These are phyloP conservation scores for Mustelus asterias DNA, from an alignment of 2,113 vertebrate species.

Conservation along the genomic window DNA sequence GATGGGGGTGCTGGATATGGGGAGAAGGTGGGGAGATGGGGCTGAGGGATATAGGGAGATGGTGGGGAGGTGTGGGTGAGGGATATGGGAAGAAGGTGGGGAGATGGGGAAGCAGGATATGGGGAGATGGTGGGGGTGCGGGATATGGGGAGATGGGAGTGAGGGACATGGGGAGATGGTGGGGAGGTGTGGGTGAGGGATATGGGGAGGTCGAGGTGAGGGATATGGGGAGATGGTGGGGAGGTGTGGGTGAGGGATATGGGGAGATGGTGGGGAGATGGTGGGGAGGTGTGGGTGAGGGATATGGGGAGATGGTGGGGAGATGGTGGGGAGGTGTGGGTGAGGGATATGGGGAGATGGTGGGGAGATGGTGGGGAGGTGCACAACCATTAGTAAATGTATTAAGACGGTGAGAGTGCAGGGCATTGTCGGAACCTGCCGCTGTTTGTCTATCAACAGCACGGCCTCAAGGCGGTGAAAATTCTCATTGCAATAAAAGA, in stretches of 20 bases:
- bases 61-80: too few species aligned
- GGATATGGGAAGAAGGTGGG: not conserved
- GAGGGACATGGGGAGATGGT: too few species aligned
- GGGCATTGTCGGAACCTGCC: not conserved
- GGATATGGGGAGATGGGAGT: not conserved
- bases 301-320: too few species aligned
- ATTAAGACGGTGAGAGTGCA: not conserved
- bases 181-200: not conserved
- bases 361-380: not conserved
- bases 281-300: not conserved
- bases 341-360: not conserved
- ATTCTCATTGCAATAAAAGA: not conserved
- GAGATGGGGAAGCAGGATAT: too few species aligned
- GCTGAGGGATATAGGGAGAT: too few species aligned
- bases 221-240: not conserved
- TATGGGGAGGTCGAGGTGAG: not conserved
- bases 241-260: not conserved
- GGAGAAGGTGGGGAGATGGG: too few species aligned
- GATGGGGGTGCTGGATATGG: too few species aligned
- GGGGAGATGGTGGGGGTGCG: not conserved
- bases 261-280: not conserved
- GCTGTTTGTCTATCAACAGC: not conserved
- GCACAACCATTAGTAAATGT: not conserved
- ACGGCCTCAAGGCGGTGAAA: not conserved
- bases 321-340: not conserved